These are phyloP conservation scores for Adelognathus sp. DNA, from an alignment of 2,888 invertebrate species.

Conservation along the genomic window DNA sequence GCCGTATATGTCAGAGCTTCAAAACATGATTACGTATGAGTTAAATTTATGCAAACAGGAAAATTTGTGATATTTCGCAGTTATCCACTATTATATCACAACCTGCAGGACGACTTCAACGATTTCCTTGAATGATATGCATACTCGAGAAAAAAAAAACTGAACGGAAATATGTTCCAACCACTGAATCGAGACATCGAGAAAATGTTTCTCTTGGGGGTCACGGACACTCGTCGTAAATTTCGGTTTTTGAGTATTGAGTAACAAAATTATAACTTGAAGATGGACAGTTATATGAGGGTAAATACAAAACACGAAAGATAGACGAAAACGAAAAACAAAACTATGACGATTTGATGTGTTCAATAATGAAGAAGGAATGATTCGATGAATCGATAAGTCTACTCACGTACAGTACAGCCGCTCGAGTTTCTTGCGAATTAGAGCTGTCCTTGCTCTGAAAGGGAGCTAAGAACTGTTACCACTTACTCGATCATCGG, in stretches of 20 bases:
- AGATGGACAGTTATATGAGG: not conserved
- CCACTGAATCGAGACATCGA: slow-evolving; percentile 26
- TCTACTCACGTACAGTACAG: slow-evolving; percentile 51
- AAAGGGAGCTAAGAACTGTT: slow-evolving; percentile 77
- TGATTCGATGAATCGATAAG: not conserved
- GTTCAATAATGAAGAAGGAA: not conserved
- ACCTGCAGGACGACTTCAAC: slow-evolving; percentile 19
- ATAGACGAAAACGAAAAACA: not conserved
- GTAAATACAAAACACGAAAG: not conserved
- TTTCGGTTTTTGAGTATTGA: slow-evolving; percentile 22
- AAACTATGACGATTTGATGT: no score
- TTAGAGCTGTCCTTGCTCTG: slow-evolving; percentile 74
- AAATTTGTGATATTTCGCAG: not conserved
- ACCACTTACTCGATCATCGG: slow-evolving; percentile 72
- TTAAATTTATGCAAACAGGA: not conserved
- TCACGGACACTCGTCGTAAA: slow-evolving; percentile 46
- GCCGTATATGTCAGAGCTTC: no score
- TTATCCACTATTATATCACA: not conserved
- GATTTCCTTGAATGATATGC: not conserved
- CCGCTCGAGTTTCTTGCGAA: slow-evolving; percentile 35
- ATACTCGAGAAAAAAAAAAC: slow-evolving; percentile 2
- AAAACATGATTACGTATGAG: not conserved
- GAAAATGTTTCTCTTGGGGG: slow-evolving; percentile 15
- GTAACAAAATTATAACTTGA: not conserved
- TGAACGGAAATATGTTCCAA: slow-evolving; percentile 24